Percentiles rank a stretch among this genome's conserved stretches.
Evolutionary conservation across 1,140 invertebrate genomes (phyloP).

Genomic region (Polypedilum vanderplanki): DNA sequence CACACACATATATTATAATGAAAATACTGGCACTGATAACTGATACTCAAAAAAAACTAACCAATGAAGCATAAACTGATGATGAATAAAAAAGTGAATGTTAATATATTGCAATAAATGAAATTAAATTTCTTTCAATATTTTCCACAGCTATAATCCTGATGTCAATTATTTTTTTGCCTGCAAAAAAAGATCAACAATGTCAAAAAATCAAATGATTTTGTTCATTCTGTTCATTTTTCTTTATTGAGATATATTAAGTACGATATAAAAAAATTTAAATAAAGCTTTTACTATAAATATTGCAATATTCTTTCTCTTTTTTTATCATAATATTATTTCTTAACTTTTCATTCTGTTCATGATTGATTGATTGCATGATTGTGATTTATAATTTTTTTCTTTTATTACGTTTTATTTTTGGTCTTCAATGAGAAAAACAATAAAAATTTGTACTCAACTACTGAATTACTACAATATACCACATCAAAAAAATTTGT

Average conservation of each 20-base stretch:
- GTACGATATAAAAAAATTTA: slow-evolving; percentile 18
- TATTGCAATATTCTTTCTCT: slow-evolving; percentile 30
- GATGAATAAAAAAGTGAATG: not conserved
- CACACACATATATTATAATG: not conserved
- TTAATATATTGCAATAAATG: slow-evolving; percentile 1
- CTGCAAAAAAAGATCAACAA: not conserved
- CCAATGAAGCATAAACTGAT: not conserved
- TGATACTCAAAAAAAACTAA: slow-evolving; percentile 18
- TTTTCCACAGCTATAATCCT: no score
- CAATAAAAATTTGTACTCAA: slow-evolving; percentile 15
- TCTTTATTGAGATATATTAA: slow-evolving; percentile 11
- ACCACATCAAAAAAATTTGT: slow-evolving; percentile 23
- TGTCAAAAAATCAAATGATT: not conserved
- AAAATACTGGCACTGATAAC: not conserved
- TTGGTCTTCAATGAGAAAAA: slow-evolving; percentile 4
- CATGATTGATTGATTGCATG: slow-evolving; percentile 27
- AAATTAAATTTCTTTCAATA: no score
- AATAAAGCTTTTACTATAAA: slow-evolving; percentile 29
- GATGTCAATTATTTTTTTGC: not conserved
- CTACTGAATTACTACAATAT: not conserved
- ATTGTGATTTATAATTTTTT: slow-evolving; percentile 9
- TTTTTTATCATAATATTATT: slow-evolving; percentile 23
- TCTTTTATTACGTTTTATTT: not conserved
- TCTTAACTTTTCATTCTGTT: slow-evolving; percentile 25
- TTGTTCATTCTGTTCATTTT: not conserved